Evolutionary conservation across 30 jellyfish, hydroid and myxozoan species (phyloP).

Genomic region (Clytia hemisphaerica): DNA sequence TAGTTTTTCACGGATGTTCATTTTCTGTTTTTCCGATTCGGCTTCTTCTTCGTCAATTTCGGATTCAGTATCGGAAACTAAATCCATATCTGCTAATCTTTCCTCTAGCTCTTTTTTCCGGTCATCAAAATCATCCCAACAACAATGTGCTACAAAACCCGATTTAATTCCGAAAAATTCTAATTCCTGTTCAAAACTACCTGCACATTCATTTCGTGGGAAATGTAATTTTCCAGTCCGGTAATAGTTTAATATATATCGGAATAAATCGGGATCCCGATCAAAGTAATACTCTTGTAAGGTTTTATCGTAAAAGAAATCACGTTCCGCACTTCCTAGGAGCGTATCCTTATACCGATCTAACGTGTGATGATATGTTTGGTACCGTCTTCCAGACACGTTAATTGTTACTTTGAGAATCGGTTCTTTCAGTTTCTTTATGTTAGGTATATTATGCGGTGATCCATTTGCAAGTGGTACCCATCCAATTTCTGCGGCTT

Average conservation of each 20-base stretch:
- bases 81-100: slow-evolving; percentile 56
- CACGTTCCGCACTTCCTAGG: slow-evolving; percentile 85
- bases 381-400: slow-evolving; percentile 87
- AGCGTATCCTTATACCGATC: slow-evolving; percentile 62
- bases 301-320: slow-evolving; percentile 62
- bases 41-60: slow-evolving; percentile 25
- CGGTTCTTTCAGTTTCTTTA: slow-evolving; percentile 31
- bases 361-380: slow-evolving; percentile 73
- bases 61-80: neutral
- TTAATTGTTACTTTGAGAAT: slow-evolving; percentile 27
- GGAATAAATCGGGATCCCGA: slow-evolving; percentile 87
- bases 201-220: slow-evolving; percentile 82
- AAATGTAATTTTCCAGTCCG: slow-evolving; percentile 77
- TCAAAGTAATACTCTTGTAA: slow-evolving; percentile 74
- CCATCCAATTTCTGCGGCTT: slow-evolving; percentile 69
- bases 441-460: neutral
- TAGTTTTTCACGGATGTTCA: slow-evolving; percentile 58
- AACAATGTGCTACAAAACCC: slow-evolving; percentile 57
- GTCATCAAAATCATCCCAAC: slow-evolving; percentile 66
- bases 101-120: slow-evolving; percentile 57
- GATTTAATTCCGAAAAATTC: slow-evolving; percentile 76
- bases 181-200: slow-evolving; percentile 73
- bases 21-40: slow-evolving; percentile 26
- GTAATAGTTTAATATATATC: slow-evolving; percentile 65
- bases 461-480: slow-evolving; percentile 44